Base-by-base conservation (phyloP, 2,888 invertebrate genomes). In the Thera britannica region DNA sequence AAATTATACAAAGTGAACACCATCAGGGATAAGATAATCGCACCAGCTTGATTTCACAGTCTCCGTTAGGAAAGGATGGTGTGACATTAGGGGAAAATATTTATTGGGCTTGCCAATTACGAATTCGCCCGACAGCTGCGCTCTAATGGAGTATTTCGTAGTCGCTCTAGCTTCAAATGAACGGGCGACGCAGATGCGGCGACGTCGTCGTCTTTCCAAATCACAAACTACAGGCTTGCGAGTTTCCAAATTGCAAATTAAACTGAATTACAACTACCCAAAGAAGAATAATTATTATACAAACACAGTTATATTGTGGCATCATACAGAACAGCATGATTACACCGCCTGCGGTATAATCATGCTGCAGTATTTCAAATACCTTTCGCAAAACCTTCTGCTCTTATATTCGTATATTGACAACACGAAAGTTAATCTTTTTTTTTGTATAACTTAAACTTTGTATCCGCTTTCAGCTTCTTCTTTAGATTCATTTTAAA, bases 121-220 rank as follows among this genome's bases (percentile, higher is more conserved):
- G 77, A 85, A 86, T 89, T 88, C 83, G 83, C 78, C 80, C 80
- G 80, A 83, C 90, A 89, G 87, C 90, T 90, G 90, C 77, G 86
- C 79, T 86, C 84, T 86, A 87, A 90, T 88, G 84, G 88, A 89
- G 88, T 87, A 89, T 89, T 89, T 85, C 82, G 89, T 88, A 89
- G 86, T 87, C 90, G 85, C 83, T 90, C 86, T 90, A 87, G 89
- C 88, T 90, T 87, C 83, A 90, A 90, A 90, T 89, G 88, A 89
- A 88, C 83, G 85, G 62, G 82, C 79, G 78, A 76, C 78, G 84
- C 90, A 90, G 91, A 90, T 91, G 90, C 87, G 90, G 76, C 87
- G 81, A 70, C 75, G 75, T 52, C 59, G 68, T 60, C 61, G 56
- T 75, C 76, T 75, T 66, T 46, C 52, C 64, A 51, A 54, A 41